These are phyloP conservation scores for Chaitophorus viminalis DNA, from an alignment of 2,888 invertebrate genomes.

Conservation along the genomic window DNA sequence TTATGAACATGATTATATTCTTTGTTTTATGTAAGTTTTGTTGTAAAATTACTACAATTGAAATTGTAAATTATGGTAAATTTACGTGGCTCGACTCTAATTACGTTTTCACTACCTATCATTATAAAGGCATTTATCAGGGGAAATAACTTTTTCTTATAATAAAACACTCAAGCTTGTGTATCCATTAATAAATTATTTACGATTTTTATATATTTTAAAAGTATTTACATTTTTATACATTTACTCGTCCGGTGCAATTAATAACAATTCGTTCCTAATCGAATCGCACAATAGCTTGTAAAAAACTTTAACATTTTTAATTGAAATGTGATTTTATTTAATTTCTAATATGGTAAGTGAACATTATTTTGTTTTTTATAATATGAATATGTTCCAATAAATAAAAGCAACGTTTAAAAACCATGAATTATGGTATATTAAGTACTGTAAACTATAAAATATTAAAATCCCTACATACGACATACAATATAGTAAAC, in stretches of 20 bases:
- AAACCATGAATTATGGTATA: no score
- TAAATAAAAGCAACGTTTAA: no score
- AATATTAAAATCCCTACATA: no score
- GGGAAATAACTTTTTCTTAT: neutral
- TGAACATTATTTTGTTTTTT: no score
- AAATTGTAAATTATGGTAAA: neutral
- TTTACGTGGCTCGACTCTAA: neutral
- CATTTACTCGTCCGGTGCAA: neutral
- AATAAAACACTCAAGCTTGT: neutral
- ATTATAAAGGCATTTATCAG: constrained; percentile 1
- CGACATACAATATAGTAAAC: no score
- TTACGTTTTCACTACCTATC: constrained; percentile 7
- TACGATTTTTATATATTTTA: neutral
- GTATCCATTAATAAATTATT: neutral
- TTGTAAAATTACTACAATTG: neutral
- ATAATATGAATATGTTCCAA: no score
- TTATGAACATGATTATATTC: neutral
- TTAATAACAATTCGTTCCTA: neutral
- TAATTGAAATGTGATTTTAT: no score
- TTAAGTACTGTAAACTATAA: no score
- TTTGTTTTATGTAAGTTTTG: neutral
- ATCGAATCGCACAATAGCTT: neutral
- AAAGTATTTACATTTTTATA: neutral
- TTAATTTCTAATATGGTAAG: no score
- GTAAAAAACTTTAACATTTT: no score